Percentiles rank a stretch among this genome's conserved stretches.
Evolutionary conservation across 2,888 invertebrate species (phyloP).

Genomic region (Choreutis nemorana): DNA sequence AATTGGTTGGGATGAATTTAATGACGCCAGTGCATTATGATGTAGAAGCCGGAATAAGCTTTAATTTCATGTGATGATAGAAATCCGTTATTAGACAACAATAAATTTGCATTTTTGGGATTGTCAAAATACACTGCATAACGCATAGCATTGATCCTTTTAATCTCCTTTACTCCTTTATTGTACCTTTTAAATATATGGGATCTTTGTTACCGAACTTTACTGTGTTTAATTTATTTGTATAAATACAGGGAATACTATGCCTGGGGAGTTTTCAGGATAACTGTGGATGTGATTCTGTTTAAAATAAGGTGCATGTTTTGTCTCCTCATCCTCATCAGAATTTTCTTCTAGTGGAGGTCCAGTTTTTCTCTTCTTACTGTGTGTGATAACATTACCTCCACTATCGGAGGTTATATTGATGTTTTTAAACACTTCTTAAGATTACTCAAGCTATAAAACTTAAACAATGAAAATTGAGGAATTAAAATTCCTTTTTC

Average conservation of each 20-base stretch:
- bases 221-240: not conserved
- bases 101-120: constrained; percentile 1
- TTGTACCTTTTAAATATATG: constrained; percentile 2
- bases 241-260: constrained; percentile 1
- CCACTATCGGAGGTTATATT: too few species aligned
- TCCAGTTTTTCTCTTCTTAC: too few species aligned
- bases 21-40: constrained; percentile 1
- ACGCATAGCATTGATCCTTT: constrained; percentile 1
- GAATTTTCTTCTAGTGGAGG: too few species aligned
- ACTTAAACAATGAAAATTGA: too few species aligned
- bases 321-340: not conserved
- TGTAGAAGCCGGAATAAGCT: constrained; percentile 1
- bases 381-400: too few species aligned
- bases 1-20: too few species aligned
- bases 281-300: constrained; percentile 1
- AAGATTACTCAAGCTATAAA: too few species aligned
- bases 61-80: constrained; percentile 1
- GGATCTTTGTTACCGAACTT: constrained; percentile 1
- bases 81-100: constrained; percentile 1
- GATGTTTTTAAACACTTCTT: too few species aligned
- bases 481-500: too few species aligned
- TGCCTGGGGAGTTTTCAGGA: constrained; percentile 1
- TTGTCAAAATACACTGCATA: constrained; percentile 1
- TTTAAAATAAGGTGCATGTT: not conserved
- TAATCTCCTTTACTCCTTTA: constrained; percentile 1